These are phyloP conservation scores for Eurois occulta DNA, from an alignment of 2,888 invertebrate genomes.

Conservation along the genomic window DNA sequence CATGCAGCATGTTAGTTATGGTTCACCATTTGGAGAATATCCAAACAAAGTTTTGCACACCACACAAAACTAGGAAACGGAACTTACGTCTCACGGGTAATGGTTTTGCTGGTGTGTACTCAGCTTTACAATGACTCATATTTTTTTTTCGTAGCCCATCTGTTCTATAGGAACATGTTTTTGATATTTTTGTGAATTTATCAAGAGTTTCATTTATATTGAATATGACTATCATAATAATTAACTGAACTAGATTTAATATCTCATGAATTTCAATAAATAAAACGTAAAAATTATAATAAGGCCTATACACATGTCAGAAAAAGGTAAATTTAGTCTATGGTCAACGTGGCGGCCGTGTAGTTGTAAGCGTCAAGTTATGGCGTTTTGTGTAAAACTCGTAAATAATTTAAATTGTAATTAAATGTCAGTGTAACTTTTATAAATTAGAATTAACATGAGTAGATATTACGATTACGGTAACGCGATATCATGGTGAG, in stretches of 20 bases:
- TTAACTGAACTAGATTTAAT: background rate
- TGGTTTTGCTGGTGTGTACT: conserved; percentile 52
- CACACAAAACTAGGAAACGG: conserved; percentile 79
- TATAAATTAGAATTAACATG: conserved; percentile 85
- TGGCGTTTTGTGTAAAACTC: conserved; percentile 85
- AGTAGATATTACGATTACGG: conserved; percentile 90
- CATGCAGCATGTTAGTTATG: background rate
- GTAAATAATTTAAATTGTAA: conserved; percentile 79
- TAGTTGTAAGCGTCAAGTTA: conserved; percentile 83
- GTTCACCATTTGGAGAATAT: conserved; percentile 18
- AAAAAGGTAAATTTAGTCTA: conserved; percentile 78
- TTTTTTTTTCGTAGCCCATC: conserved; percentile 24
- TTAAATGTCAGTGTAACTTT: conserved; percentile 80
- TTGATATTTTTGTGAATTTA: background rate
- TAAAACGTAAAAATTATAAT: conserved; percentile 33
- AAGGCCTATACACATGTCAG: conserved; percentile 68
- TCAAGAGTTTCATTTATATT: no score
- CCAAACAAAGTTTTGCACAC: conserved; percentile 66
- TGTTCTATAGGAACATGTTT: conserved; percentile 21
- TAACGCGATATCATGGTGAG: conserved; percentile 90
- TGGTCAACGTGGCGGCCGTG: conserved; percentile 86
- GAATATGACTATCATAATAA: background rate
- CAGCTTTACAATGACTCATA: conserved; percentile 50
- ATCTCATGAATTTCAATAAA: background rate
- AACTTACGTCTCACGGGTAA: conserved; percentile 68